These are phyloP conservation scores for Leucophenga montana DNA, from an alignment of 2,888 invertebrate genomes.

Conservation along the genomic window DNA sequence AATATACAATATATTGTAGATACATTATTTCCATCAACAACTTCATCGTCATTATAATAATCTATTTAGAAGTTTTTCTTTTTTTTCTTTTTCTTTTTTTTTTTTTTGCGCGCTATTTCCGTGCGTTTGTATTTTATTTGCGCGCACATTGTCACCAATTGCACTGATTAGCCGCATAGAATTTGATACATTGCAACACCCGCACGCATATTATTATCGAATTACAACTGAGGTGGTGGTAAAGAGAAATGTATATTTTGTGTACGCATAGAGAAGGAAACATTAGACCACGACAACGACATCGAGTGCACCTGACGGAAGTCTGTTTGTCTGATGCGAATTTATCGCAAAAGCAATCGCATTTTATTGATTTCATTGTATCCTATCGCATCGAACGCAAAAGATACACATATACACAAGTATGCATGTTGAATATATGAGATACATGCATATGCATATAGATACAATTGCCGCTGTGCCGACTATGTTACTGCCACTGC, in stretches of 20 bases:
- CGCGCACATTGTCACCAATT: background rate
- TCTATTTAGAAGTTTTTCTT: too few species aligned
- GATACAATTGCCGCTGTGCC: too few species aligned
- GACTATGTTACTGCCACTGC: background rate
- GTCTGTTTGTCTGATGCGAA: background rate
- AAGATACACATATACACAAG: background rate
- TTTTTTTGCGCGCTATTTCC: too few species aligned
- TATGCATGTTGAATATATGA: too few species aligned
- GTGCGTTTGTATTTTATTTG: background rate
- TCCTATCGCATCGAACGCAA: background rate
- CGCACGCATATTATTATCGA: too few species aligned
- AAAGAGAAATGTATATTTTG: background rate
- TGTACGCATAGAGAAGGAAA: background rate
- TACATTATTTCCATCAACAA: too few species aligned
- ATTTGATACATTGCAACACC: background rate
- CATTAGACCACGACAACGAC: background rate
- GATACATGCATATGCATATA: too few species aligned
- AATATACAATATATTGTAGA: too few species aligned
- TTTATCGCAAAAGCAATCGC: constrained; percentile 10
- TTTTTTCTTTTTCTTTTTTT: too few species aligned
- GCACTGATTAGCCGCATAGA: constrained; percentile 7
- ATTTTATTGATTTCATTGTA: constrained; percentile 19
- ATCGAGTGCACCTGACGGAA: constrained; percentile 20
- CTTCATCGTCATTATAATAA: too few species aligned
- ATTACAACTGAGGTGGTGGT: too few species aligned